Evolutionary conservation across 2,113 vertebrate genomes (phyloP).

Genomic region (Cyanocitta stelleri): DNA sequence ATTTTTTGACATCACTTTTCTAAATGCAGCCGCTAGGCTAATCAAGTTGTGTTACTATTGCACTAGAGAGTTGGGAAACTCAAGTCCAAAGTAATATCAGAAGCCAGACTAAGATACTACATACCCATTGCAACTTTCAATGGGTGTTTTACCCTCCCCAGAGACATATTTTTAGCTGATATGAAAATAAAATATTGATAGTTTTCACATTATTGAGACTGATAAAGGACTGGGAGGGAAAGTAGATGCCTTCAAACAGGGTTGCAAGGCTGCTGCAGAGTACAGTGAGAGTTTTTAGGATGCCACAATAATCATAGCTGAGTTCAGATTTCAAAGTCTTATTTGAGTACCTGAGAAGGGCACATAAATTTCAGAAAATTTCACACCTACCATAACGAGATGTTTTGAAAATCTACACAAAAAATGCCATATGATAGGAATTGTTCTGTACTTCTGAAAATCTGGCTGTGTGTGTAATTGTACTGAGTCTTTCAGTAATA

Average conservation of each 20-base stretch:
- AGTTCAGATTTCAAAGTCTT: neutral
- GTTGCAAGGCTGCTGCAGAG: neutral
- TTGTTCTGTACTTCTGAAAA: neutral
- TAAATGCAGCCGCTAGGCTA: neutral
- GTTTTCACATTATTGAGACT: neutral
- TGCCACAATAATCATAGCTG: neutral
- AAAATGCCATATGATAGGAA: neutral
- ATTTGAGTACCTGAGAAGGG: neutral
- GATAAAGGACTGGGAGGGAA: neutral
- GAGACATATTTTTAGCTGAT: neutral
- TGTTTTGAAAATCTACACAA: neutral
- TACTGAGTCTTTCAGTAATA: neutral
- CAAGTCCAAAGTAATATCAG: neutral
- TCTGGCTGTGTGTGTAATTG: neutral
- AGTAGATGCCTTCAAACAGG: neutral
- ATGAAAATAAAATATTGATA: neutral
- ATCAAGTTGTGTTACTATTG: neutral
- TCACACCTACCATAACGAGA: neutral
- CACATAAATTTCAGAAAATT: neutral
- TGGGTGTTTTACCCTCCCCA: neutral
- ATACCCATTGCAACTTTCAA: neutral
- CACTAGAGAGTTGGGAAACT: neutral
- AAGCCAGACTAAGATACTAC: neutral
- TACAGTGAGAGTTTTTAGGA: neutral
- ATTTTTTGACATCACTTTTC: neutral